Conservation (phyloP, 1,140 invertebrate genomes). For the Drosophila burlai region DNA sequence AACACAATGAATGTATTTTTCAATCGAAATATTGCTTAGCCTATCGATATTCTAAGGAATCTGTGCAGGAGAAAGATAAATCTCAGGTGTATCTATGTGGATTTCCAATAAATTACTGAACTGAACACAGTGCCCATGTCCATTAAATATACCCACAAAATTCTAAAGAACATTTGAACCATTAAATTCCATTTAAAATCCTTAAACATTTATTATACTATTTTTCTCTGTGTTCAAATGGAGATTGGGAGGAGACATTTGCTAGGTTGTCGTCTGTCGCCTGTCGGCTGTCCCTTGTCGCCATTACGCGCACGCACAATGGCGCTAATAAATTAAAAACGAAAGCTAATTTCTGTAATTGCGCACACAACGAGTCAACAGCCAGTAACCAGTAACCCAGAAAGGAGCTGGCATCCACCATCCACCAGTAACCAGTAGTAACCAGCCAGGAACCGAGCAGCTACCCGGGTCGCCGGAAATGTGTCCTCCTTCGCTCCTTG, state of each 20-base stretch:
- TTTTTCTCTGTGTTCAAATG: slow-evolving; percentile 11
- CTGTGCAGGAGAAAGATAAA: no score
- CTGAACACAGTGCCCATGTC: neutral
- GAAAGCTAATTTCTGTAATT: slow-evolving; percentile 83
- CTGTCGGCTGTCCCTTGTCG: slow-evolving; percentile 59
- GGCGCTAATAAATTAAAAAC: slow-evolving; percentile 82
- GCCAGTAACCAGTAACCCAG: slow-evolving; percentile 26
- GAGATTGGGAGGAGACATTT: slow-evolving; percentile 30
- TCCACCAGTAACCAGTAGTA: slow-evolving; percentile 18
- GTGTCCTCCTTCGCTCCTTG: slow-evolving; percentile 16
- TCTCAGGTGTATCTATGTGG: no score
- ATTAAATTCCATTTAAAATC: neutral
- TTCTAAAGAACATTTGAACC: neutral
- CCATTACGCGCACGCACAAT: slow-evolving; percentile 80
- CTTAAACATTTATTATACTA: neutral
- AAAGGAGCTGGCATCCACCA: neutral
- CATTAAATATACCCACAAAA: no score
- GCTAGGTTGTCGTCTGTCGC: slow-evolving; percentile 30
- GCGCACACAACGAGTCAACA: slow-evolving; percentile 65
- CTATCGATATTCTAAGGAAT: neutral
- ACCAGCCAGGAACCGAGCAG: neutral
- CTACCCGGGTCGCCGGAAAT: slow-evolving; percentile 17
- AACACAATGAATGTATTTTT: neutral
- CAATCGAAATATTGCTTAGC: neutral
- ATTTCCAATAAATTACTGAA: neutral